Conservation (phyloP, 2,888 invertebrate species). For the Zootermopsis nevadensis region DNA sequence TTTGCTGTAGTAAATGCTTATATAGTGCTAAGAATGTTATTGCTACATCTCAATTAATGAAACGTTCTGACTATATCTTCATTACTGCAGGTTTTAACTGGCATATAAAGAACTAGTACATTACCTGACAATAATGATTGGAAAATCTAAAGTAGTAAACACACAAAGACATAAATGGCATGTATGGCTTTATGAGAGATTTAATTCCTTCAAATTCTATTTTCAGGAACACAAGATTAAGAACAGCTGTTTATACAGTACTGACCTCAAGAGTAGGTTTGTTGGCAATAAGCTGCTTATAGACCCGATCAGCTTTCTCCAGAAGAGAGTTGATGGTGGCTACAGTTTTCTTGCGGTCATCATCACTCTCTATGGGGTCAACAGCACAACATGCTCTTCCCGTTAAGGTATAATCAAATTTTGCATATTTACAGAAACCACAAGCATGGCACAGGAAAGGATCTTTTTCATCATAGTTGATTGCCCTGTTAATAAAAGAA, state of each 20-base stretch:
- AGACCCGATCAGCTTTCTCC: constrained; percentile 95
- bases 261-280: constrained; percentile 87
- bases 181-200: too few species aligned
- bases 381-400: constrained; percentile 95
- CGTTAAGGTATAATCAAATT: constrained; percentile 94
- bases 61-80: too few species aligned
- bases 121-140: too few species aligned
- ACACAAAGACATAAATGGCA: too few species aligned
- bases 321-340: constrained; percentile 89
- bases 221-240: background rate
- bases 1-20: too few species aligned
- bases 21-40: too few species aligned
- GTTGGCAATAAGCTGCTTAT: constrained; percentile 89
- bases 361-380: constrained; percentile 96
- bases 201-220: background rate
- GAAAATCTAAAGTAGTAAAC: too few species aligned
- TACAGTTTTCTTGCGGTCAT: constrained; percentile 95
- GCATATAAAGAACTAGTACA: too few species aligned
- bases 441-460: constrained; percentile 99
- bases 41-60: too few species aligned
- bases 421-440: constrained; percentile 99
- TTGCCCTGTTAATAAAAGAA: constrained; percentile 74
- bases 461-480: constrained; percentile 99
- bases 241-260: background rate
- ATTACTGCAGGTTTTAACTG: too few species aligned